A percentile compares a stretch with the other conserved stretches of the same genome.
Conservation (phyloP, 2,113 vertebrate genomes). For the Ophthalmolycus amberensis region DNA sequence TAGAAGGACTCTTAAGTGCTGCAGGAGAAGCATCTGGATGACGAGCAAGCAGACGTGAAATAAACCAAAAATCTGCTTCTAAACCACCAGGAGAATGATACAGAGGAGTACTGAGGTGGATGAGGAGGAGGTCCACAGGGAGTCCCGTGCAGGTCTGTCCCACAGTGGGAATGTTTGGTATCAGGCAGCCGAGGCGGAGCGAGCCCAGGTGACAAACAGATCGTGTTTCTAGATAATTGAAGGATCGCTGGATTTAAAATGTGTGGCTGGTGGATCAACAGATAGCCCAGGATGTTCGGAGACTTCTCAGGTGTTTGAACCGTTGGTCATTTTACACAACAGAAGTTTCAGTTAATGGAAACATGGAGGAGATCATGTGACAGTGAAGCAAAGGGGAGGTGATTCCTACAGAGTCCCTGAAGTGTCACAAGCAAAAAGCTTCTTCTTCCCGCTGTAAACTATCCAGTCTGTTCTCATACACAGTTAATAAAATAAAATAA, state of each 20-base stretch:
- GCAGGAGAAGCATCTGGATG: background rate
- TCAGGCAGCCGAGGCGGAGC: background rate
- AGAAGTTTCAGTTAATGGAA: background rate
- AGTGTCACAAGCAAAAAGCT: too few relatives aligned
- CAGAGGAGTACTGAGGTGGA: background rate
- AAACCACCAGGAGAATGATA: background rate
- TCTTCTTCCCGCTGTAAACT: too few relatives aligned
- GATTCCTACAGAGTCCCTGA: too few relatives aligned
- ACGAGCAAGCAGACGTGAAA: background rate
- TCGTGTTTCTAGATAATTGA: constrained; percentile 71
- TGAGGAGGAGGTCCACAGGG: constrained; percentile 30
- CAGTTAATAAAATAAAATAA: too few relatives aligned
- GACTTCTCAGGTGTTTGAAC: constrained; percentile 13
- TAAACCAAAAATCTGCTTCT: background rate
- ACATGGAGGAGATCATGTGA: background rate
- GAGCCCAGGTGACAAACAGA: constrained; percentile 51
- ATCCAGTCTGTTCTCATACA: background rate
- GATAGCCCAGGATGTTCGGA: constrained; percentile 25
- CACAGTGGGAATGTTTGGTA: constrained; percentile 43
- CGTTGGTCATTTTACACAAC: constrained; percentile 28
- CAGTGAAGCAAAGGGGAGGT: background rate
- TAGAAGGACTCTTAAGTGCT: background rate
- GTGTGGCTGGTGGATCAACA: constrained; percentile 35
- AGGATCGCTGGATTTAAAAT: constrained; percentile 49
- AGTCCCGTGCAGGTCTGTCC: background rate